phyloP scores from a whole-genome alignment of 2,888 invertebrate genomes.

The Leptinotarsa peninsularis region DNA sequence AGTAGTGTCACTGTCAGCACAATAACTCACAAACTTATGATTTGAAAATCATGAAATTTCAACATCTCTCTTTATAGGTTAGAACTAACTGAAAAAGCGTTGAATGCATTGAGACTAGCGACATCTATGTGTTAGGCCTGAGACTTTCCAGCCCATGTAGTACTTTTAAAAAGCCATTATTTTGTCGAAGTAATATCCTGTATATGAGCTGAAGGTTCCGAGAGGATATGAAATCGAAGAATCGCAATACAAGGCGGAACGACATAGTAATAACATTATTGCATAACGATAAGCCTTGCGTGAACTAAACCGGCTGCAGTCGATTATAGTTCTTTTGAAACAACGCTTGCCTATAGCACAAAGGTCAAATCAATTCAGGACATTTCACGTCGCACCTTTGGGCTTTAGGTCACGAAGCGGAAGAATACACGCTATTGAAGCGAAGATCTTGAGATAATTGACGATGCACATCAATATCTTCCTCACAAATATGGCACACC shows the following conservation, averaged over 20 bases:
- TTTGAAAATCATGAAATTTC: too few relatives aligned
- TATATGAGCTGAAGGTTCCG: neutral
- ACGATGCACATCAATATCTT: neutral
- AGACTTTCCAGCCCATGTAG: too few relatives aligned
- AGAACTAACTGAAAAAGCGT: too few relatives aligned
- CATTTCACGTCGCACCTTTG: slow-evolving; percentile 18
- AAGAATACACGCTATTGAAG: neutral
- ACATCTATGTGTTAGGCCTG: too few relatives aligned
- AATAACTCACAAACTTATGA: too few relatives aligned
- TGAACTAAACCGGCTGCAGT: slow-evolving; percentile 16
- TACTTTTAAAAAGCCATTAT: neutral
- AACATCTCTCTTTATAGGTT: too few relatives aligned
- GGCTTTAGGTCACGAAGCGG: slow-evolving; percentile 19
- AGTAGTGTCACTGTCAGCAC: too few relatives aligned
- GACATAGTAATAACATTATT: slow-evolving; percentile 12
- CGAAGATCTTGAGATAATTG: neutral
- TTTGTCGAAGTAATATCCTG: neutral
- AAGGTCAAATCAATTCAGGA: slow-evolving; percentile 20
- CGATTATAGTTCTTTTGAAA: slow-evolving; percentile 8
- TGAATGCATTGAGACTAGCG: too few relatives aligned
- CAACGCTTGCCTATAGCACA: slow-evolving; percentile 14
- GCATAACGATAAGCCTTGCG: slow-evolving; percentile 8
- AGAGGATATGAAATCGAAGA: slow-evolving; percentile 12
- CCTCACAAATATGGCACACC: neutral
- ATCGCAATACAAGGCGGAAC: slow-evolving; percentile 9